phyloP scores from a whole-genome alignment of 2,888 invertebrate genomes.

The Catocala fraxini region DNA sequence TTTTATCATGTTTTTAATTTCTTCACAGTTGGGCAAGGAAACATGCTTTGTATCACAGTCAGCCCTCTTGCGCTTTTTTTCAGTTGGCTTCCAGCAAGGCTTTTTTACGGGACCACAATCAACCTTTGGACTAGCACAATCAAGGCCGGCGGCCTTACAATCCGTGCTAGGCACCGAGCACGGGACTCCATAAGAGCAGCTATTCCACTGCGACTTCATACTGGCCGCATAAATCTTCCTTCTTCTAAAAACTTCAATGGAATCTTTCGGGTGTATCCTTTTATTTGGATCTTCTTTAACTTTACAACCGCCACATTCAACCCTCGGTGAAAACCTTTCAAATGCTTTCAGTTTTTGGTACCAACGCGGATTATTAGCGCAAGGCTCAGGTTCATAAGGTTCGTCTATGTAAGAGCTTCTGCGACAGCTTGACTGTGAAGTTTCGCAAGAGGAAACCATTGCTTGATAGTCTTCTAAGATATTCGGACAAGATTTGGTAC shows the following conservation, averaged over 20 bases:
- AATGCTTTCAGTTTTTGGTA: not conserved
- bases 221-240: constrained; percentile 67
- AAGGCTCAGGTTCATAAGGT: constrained; percentile 1
- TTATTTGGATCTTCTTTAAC: constrained; percentile 14
- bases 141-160: not conserved
- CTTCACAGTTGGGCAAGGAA: constrained; percentile 57
- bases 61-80: constrained; percentile 38
- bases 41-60: constrained; percentile 54
- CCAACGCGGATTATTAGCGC: constrained; percentile 2
- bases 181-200: not conserved
- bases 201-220: constrained; percentile 63
- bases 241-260: constrained; percentile 70
- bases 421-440: not conserved
- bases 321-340: not conserved
- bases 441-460: constrained; percentile 57
- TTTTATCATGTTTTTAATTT: constrained; percentile 43
- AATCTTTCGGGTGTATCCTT: constrained; percentile 72
- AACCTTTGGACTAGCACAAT: not conserved
- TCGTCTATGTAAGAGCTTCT: not conserved
- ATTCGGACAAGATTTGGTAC: constrained; percentile 70
- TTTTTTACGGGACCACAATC: not conserved
- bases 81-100: constrained; percentile 12
- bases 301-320: not conserved
- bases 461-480: constrained; percentile 65
- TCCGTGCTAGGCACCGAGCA: constrained; percentile 48